Conservation (phyloP, 2,113 vertebrate genomes). For the Arenaria interpres region DNA sequence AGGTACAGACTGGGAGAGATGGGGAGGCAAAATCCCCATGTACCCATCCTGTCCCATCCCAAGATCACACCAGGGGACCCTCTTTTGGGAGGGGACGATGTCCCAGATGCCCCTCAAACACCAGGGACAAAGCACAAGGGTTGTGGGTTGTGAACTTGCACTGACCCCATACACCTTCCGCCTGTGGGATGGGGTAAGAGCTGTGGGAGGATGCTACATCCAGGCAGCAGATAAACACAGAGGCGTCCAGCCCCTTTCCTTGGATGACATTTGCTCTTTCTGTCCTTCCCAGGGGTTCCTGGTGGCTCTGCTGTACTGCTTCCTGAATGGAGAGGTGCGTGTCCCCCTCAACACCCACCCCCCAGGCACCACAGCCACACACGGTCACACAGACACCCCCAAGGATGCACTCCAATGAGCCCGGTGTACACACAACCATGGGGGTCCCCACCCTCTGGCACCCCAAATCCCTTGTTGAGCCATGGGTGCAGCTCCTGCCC, state of each 20-base stretch:
- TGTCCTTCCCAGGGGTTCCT: conserved; percentile 57
- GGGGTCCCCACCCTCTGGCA: neutral
- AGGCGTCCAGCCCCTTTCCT: neutral
- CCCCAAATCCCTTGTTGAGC: neutral
- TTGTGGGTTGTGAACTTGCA: neutral
- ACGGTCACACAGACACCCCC: neutral
- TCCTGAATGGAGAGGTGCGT: conserved; percentile 71
- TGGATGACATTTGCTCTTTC: neutral
- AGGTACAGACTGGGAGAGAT: neutral
- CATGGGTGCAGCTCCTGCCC: neutral
- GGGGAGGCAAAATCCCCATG: neutral
- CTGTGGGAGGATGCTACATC: neutral
- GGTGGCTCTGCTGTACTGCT: conserved; percentile 72
- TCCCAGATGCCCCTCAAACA: neutral
- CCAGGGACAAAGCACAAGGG: neutral
- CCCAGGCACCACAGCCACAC: neutral
- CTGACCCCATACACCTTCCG: neutral
- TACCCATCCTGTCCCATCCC: neutral
- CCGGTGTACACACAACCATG: fast-evolving
- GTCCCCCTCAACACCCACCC: neutral
- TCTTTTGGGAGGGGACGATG: neutral
- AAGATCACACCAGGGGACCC: neutral
- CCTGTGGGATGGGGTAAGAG: neutral
- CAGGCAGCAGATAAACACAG: neutral
- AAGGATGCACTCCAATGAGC: neutral